Evolutionary conservation across 2,113 vertebrate species (phyloP).

Genomic region (Rhinolophus ferrumequinum): DNA sequence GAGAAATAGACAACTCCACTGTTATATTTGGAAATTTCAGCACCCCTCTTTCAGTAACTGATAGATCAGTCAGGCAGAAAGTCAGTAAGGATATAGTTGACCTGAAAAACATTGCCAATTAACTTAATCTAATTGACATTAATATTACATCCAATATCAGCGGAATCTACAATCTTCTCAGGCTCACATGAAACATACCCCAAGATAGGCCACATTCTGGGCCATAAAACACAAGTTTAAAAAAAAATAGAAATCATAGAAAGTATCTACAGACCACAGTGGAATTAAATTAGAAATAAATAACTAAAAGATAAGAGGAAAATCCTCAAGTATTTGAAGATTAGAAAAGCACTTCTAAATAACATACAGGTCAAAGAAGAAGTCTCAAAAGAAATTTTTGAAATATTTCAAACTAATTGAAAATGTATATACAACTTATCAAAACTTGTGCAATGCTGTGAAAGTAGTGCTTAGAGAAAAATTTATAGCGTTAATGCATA

Average conservation of each 20-base stretch:
- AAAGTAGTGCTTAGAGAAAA: no score
- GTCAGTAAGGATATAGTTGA: neutral
- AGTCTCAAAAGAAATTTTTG: no score
- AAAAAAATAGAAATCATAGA: neutral
- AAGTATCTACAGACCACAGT: neutral
- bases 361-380: neutral
- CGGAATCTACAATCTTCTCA: neutral
- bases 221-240: neutral
- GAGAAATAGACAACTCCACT: neutral
- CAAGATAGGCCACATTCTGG: neutral
- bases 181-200: neutral
- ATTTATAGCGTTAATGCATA: neutral
- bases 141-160: neutral
- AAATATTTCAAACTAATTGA: no score
- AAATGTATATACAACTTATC: no score
- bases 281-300: neutral
- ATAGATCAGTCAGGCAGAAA: neutral
- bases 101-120: neutral
- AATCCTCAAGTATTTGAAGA: neutral
- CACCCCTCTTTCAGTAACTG: neutral
- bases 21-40: neutral
- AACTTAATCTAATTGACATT: neutral
- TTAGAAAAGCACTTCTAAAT: neutral
- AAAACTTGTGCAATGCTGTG: no score
- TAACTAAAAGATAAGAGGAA: neutral